Conservation (phyloP, 1,140 invertebrate genomes). For the Magallana ariakensis region DNA sequence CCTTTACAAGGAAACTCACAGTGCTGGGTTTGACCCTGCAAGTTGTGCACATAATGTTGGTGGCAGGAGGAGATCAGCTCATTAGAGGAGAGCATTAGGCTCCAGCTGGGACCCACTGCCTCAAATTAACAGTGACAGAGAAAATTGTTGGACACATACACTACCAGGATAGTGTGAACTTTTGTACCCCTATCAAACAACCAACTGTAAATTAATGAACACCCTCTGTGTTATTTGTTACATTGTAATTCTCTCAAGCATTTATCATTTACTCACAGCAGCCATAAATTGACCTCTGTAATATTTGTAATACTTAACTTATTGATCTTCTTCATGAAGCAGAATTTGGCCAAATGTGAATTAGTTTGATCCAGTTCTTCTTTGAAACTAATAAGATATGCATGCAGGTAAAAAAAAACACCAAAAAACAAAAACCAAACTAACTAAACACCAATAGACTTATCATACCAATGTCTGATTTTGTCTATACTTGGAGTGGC, state of each 20-base stretch:
- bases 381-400: too few species aligned
- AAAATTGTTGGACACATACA: neutral
- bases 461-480: neutral
- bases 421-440: too few species aligned
- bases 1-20: neutral
- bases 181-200: slow-evolving; percentile 9
- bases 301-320: too few species aligned
- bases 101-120: slow-evolving; percentile 3
- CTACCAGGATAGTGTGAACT: slow-evolving; percentile 8
- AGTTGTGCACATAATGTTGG: slow-evolving; percentile 4
- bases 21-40: neutral
- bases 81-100: neutral
- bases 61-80: neutral
- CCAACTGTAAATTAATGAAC: slow-evolving; percentile 13
- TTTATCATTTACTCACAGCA: too few species aligned
- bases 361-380: neutral
- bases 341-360: neutral
- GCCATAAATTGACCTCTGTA: too few species aligned
- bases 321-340: too few species aligned
- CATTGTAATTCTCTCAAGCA: too few species aligned
- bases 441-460: too few species aligned
- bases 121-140: slow-evolving; percentile 10
- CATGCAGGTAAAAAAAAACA: too few species aligned
- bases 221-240: neutral
- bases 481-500: neutral